Conservation (phyloP, 2,888 invertebrate species). For the Lepidocyrtinus sp. region DNA sequence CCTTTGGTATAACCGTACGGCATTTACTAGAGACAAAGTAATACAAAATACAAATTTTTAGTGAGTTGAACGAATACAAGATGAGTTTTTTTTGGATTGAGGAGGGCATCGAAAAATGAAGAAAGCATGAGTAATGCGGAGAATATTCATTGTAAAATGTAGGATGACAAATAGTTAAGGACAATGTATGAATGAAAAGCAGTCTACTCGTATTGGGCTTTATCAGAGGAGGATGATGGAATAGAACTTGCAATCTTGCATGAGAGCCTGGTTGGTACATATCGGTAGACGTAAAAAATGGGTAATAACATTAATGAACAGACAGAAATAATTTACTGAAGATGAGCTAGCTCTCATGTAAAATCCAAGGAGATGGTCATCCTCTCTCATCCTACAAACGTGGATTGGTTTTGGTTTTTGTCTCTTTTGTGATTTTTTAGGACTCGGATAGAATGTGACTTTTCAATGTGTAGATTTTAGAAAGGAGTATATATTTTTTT, state of each 20-base stretch:
- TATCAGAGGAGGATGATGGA: too few relatives aligned
- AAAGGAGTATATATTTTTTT: constrained; percentile 12
- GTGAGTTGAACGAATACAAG: not conserved
- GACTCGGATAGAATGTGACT: not conserved
- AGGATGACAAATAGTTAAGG: constrained; percentile 3
- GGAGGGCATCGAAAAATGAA: not conserved
- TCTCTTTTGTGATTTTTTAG: not conserved
- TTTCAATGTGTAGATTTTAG: not conserved
- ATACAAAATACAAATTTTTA: not conserved
- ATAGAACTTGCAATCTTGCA: not conserved
- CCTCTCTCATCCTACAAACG: not conserved
- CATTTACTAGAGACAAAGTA: not conserved
- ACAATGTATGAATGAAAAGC: constrained; percentile 1
- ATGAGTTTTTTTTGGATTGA: not conserved
- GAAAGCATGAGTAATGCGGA: constrained; percentile 5
- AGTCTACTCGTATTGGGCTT: too few relatives aligned
- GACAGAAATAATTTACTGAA: constrained; percentile 5
- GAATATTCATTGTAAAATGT: not conserved
- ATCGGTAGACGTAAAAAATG: not conserved
- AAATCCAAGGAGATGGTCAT: constrained; percentile 12
- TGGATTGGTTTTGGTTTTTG: constrained; percentile 1
- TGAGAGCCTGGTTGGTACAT: too few relatives aligned
- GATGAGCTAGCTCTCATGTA: constrained; percentile 11
- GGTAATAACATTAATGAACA: constrained; percentile 6
- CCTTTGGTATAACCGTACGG: not conserved